Evolutionary conservation across 2,797 vertebrate species (phyloP).

Genomic region (Catostomus latipinnis): DNA sequence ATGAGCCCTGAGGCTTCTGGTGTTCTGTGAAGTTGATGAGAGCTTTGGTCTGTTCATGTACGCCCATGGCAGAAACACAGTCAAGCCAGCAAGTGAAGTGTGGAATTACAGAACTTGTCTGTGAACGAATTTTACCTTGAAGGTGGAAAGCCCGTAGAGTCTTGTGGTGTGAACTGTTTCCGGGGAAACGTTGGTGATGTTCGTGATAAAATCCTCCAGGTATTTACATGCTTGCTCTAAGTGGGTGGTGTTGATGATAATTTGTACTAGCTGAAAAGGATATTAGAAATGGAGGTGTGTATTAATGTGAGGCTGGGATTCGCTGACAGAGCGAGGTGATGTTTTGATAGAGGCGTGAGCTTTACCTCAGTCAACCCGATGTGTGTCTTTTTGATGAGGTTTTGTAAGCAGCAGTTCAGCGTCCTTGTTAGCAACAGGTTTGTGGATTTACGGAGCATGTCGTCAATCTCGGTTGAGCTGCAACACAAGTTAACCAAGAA

Average conservation of each 20-base stretch:
- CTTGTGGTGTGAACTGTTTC: conserved; percentile 95
- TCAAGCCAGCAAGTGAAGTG: too few species aligned
- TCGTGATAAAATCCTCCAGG: conserved; percentile 98
- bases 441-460: conserved; percentile 98
- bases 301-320: background rate
- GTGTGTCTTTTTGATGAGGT: conserved; percentile 96
- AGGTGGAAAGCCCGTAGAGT: conserved; percentile 95
- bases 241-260: conserved; percentile 98
- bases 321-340: background rate
- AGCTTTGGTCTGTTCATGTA: conserved; percentile 15
- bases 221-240: conserved; percentile 98
- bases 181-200: conserved; percentile 98
- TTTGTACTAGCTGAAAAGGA: conserved; percentile 92
- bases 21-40: conserved; percentile 41
- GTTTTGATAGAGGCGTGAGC: background rate
- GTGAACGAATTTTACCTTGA: conserved; percentile 84
- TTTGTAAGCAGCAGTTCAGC: conserved; percentile 92
- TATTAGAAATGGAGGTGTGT: background rate
- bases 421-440: conserved; percentile 97
- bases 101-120: background rate
- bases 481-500: conserved; percentile 59
- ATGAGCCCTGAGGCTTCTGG: conserved; percentile 22
- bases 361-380: conserved; percentile 97
- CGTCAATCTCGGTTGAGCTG: conserved; percentile 98
- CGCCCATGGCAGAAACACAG: too few species aligned